Evolutionary conservation across 2,113 vertebrate genomes (phyloP).

Genomic region (Cyprinodon brontotheroides): DNA sequence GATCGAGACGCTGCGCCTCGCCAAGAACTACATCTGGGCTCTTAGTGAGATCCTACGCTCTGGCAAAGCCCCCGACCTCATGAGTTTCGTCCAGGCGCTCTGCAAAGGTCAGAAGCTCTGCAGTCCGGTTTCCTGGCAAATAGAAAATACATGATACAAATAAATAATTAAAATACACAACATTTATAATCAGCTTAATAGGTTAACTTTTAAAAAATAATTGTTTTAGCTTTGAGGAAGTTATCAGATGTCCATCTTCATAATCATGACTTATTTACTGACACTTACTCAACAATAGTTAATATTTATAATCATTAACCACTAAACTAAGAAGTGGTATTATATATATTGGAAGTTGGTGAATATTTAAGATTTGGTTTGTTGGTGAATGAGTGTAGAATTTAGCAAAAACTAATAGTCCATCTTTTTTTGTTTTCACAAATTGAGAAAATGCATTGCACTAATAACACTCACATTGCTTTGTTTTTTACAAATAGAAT

Average conservation of each 20-base stretch:
- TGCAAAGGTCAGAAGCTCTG: slow-evolving; percentile 83
- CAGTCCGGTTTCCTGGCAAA: too few relatives aligned
- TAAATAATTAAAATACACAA: not conserved
- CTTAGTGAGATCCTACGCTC: slow-evolving; percentile 95
- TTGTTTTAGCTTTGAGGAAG: too few relatives aligned
- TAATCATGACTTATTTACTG: too few relatives aligned
- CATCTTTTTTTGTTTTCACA: not conserved
- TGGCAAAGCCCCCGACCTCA: slow-evolving; percentile 93
- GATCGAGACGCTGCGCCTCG: slow-evolving; percentile 95
- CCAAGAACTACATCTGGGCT: slow-evolving; percentile 99
- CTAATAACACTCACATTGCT: too few relatives aligned
- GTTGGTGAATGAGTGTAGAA: not conserved
- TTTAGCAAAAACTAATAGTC: not conserved
- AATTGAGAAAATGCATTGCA: too few relatives aligned
- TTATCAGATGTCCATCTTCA: too few relatives aligned
- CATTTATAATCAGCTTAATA: not conserved
- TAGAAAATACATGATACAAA: not conserved
- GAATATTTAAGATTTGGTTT: not conserved
- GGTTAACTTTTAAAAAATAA: too few relatives aligned
- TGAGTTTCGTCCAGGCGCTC: slow-evolving; percentile 95
- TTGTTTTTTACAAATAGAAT: too few relatives aligned
- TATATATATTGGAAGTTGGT: not conserved
- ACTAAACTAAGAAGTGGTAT: too few relatives aligned
- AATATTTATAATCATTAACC: not conserved
- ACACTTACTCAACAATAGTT: not conserved